A percentile compares a stretch with the other conserved stretches of the same genome.
phyloP scores from a whole-genome alignment of 2,113 vertebrate genomes.

The Psophia crepitans region DNA sequence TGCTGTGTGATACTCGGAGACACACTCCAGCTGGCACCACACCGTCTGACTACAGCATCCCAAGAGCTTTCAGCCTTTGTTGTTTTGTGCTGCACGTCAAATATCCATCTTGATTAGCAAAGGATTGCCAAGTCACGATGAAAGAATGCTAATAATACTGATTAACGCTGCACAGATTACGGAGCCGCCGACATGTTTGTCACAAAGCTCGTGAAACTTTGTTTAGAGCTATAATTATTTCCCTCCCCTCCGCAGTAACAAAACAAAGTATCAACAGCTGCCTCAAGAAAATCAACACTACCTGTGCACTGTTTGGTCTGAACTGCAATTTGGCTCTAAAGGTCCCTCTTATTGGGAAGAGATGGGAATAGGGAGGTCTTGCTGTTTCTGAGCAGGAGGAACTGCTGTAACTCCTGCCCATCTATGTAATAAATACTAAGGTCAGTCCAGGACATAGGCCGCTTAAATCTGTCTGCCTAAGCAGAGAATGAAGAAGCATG shows the following conservation, averaged over 20 bases:
- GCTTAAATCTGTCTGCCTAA: background rate
- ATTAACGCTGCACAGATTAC: conserved; percentile 51
- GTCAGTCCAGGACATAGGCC: background rate
- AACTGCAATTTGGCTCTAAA: background rate
- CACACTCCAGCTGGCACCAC: background rate
- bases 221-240: conserved; percentile 45
- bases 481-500: background rate
- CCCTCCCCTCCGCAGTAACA: background rate
- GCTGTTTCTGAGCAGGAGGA: background rate
- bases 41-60: background rate
- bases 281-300: background rate
- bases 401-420: background rate
- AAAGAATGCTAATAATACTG: conserved; percentile 60
- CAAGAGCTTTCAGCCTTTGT: background rate
- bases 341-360: background rate
- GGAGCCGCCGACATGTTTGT: conserved; percentile 9
- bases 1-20: background rate
- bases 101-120: conserved; percentile 44
- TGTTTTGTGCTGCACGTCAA: background rate
- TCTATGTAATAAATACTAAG: background rate
- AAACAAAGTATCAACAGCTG: conserved; percentile 31
- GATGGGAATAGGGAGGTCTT: background rate
- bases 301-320: background rate
- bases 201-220: conserved; percentile 40
- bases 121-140: conserved; percentile 41